Conservation (phyloP, 2,797 vertebrate species). For the Glyptemys insculpta region DNA sequence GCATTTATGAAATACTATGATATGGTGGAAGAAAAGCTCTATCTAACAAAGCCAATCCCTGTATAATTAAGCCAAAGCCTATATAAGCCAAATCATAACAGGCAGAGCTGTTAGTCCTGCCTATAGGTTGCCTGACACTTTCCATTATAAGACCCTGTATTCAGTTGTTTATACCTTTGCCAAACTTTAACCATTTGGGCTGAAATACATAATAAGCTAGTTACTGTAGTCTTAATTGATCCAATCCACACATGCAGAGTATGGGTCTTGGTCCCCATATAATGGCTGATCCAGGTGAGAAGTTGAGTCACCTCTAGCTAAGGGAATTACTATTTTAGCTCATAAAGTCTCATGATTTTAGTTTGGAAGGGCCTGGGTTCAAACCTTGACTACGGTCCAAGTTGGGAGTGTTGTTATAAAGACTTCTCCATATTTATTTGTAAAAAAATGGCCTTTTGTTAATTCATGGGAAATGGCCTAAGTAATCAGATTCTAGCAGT, state of each 20-base stretch:
- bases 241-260: not conserved
- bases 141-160: not conserved
- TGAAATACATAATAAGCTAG: not conserved
- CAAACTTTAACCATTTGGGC: not conserved
- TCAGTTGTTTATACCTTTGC: not conserved
- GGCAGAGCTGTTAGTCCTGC: not conserved
- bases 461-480: accelerated
- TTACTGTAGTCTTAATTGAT: not conserved
- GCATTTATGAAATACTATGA: not conserved
- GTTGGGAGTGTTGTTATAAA: not conserved
- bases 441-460: not conserved
- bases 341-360: not conserved
- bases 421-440: not conserved
- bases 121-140: not conserved
- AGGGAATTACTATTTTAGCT: not conserved
- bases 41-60: no score
- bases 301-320: not conserved
- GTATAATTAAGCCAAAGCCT: no score
- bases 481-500: accelerated
- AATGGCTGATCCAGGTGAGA: not conserved
- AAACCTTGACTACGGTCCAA: not conserved
- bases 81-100: not conserved
- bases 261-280: not conserved
- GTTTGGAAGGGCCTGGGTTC: not conserved
- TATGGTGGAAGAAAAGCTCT: not conserved